Percentiles rank a stretch among this genome's conserved stretches.
Evolutionary conservation across 2,888 invertebrate species (phyloP).

Genomic region (Rhabditoides inermis): DNA sequence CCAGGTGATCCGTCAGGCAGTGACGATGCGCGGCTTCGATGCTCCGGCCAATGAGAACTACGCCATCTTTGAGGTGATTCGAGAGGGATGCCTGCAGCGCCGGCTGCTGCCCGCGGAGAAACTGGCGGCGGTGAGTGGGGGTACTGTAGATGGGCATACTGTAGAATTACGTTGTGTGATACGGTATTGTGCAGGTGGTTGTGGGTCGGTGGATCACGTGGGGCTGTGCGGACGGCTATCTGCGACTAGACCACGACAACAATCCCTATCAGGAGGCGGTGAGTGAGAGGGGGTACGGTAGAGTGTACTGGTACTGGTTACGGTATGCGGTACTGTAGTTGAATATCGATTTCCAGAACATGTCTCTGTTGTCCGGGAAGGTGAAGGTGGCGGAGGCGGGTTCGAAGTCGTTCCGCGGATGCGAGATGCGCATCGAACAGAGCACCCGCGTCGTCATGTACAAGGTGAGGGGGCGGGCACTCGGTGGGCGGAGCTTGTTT

Average conservation of each 20-base stretch:
- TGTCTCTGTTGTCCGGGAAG: constrained; percentile 36
- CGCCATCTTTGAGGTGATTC: constrained; percentile 35
- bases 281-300: too few species aligned
- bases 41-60: constrained; percentile 19
- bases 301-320: background rate
- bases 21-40: constrained; percentile 18
- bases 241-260: constrained; percentile 23
- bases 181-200: too few species aligned
- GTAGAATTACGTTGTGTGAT: background rate
- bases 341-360: background rate
- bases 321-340: background rate
- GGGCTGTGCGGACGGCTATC: constrained; percentile 17
- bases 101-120: constrained; percentile 18
- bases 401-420: constrained; percentile 43
- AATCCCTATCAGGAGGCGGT: constrained; percentile 13
- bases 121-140: constrained; percentile 18
- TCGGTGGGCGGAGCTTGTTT: too few species aligned
- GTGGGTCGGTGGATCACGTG: constrained; percentile 24
- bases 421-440: constrained; percentile 43
- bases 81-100: constrained; percentile 15
- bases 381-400: constrained; percentile 45
- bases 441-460: too few species aligned
- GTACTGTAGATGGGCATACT: constrained; percentile 2
- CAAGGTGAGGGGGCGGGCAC: too few species aligned
- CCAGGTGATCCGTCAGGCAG: constrained; percentile 19